Conservation (phyloP, 2,888 invertebrate genomes). For the Adelognathus sp. region DNA sequence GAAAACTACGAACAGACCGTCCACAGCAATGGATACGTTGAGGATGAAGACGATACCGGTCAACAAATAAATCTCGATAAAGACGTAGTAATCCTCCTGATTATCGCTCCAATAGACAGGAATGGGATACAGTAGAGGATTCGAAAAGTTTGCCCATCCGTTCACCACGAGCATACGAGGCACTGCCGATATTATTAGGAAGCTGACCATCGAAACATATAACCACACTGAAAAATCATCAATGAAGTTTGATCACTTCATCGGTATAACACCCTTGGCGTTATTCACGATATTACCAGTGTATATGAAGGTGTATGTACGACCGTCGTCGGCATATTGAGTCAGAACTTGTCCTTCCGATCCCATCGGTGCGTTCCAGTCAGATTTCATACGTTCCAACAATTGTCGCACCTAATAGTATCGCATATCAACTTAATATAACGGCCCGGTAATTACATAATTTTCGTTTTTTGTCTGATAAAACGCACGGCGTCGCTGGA, state of each 20-base stretch:
- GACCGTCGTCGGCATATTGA: slow-evolving; percentile 1
- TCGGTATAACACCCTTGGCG: neutral
- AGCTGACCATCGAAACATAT: neutral
- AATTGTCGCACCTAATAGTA: neutral
- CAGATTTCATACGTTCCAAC: neutral
- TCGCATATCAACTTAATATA: too few species aligned
- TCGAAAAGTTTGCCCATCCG: neutral
- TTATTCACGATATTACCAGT: neutral
- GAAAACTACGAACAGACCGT: slow-evolving; percentile 17
- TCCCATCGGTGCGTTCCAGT: neutral
- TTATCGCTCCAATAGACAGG: neutral
- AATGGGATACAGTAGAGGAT: neutral
- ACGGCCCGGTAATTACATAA: too few species aligned
- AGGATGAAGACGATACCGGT: neutral
- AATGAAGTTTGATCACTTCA: neutral
- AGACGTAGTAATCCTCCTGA: slow-evolving; percentile 18
- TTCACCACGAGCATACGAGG: neutral
- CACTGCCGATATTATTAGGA: neutral
- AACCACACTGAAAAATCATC: neutral
- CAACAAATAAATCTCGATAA: neutral
- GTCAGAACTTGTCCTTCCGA: neutral
- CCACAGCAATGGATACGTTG: slow-evolving; percentile 8
- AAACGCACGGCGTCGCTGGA: too few species aligned
- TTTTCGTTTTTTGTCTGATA: too few species aligned
- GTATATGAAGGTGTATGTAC: neutral